phyloP scores from a whole-genome alignment of 2,888 invertebrate species.

The Phrixothrix hirtus region DNA sequence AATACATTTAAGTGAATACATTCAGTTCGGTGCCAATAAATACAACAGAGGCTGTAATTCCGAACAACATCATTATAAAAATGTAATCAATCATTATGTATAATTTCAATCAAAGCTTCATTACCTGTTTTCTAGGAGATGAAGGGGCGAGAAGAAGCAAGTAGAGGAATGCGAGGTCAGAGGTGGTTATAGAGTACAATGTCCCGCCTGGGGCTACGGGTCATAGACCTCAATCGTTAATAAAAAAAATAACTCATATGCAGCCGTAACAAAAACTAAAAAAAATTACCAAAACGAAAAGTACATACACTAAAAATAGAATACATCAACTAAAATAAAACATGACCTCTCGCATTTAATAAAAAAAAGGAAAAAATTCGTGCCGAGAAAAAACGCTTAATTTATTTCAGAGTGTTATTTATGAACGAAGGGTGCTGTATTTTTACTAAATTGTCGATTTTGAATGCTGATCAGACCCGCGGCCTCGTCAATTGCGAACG shows the following conservation, averaged over 20 bases:
- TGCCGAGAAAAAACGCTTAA: slow-evolving; percentile 28
- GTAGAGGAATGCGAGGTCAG: slow-evolving; percentile 57
- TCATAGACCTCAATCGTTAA: slow-evolving; percentile 48
- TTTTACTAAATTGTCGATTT: slow-evolving; percentile 34
- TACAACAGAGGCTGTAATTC: background rate
- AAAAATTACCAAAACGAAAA: slow-evolving; percentile 31
- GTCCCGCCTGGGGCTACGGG: slow-evolving; percentile 51
- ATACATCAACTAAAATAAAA: slow-evolving; percentile 13
- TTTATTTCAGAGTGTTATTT: slow-evolving; percentile 33
- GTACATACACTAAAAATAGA: slow-evolving; percentile 19
- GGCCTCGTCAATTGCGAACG: slow-evolving; percentile 32
- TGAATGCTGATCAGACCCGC: slow-evolving; percentile 34
- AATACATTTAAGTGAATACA: slow-evolving; percentile 6
- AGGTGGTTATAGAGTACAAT: slow-evolving; percentile 54
- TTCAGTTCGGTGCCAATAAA: slow-evolving; percentile 8
- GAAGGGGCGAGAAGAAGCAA: slow-evolving; percentile 46
- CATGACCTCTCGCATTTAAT: slow-evolving; percentile 24
- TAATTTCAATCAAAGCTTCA: slow-evolving; percentile 38
- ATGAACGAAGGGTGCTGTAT: slow-evolving; percentile 27
- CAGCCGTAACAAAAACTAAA: slow-evolving; percentile 38
- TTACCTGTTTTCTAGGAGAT: slow-evolving; percentile 27
- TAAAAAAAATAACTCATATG: slow-evolving; percentile 34
- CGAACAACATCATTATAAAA: slow-evolving; percentile 5
- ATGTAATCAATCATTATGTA: slow-evolving; percentile 39
- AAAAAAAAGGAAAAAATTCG: slow-evolving; percentile 22